These are phyloP conservation scores for Pseudomyrmex pallidus DNA, from an alignment of 1,140 invertebrate genomes.

Conservation along the genomic window DNA sequence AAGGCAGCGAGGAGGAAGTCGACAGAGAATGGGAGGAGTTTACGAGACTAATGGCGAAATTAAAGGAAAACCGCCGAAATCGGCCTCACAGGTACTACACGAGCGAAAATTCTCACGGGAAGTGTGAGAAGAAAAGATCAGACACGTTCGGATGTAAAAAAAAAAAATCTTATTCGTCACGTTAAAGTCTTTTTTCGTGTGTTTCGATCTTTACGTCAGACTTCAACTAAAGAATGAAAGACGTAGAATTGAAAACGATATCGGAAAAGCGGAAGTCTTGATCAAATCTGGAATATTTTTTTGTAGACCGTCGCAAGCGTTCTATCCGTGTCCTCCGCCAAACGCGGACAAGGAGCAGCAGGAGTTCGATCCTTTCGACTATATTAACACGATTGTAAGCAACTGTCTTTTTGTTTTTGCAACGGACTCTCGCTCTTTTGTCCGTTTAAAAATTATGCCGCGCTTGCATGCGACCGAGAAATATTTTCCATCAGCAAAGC, in stretches of 20 bases:
- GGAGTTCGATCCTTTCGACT: constrained; percentile 86
- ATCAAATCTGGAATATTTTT: constrained; percentile 46
- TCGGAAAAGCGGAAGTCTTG: not conserved
- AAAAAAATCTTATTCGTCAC: not conserved
- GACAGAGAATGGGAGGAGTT: constrained; percentile 87
- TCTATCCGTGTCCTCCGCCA: constrained; percentile 89
- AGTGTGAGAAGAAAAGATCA: not conserved
- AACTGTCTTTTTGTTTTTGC: constrained; percentile 2
- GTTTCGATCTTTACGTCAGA: no score
- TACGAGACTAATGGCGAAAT: constrained; percentile 86
- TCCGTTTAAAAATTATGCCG: not conserved
- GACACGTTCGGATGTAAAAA: not conserved
- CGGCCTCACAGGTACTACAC: constrained; percentile 79
- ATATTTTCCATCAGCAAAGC: not conserved
- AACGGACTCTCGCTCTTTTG: not conserved
- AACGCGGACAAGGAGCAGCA: constrained; percentile 85
- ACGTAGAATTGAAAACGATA: not conserved
- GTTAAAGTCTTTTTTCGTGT: not conserved
- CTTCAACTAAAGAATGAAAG: not conserved
- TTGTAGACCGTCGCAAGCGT: constrained; percentile 86
- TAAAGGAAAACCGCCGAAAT: constrained; percentile 84
- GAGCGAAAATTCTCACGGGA: not conserved
- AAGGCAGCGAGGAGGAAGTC: constrained; percentile 84
- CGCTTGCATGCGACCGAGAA: constrained; percentile 17
- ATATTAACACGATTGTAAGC: constrained; percentile 87